Percentiles rank a stretch among this genome's conserved stretches.
Evolutionary conservation across 2,888 invertebrate genomes (phyloP).

Genomic region (Halocaridina rubra): DNA sequence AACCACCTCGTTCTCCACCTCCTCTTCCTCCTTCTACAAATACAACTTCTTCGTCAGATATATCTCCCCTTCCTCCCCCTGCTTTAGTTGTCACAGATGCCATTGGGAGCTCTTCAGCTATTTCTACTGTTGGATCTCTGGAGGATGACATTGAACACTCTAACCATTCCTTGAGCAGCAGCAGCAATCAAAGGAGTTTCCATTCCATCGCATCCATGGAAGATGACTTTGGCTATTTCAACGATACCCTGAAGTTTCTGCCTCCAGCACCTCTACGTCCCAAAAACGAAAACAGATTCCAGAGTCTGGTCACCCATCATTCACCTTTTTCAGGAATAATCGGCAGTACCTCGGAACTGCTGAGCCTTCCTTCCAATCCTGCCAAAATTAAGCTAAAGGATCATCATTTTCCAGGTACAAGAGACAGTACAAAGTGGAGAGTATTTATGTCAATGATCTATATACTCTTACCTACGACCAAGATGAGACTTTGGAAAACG

Average conservation of each 20-base stretch:
- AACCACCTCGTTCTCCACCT: no score
- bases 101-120: neutral
- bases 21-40: no score
- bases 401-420: constrained; percentile 66
- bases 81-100: no score
- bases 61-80: no score
- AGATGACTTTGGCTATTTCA: constrained; percentile 21
- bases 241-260: neutral
- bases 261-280: constrained; percentile 10
- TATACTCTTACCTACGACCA: constrained; percentile 88
- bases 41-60: no score
- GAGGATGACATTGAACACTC: neutral
- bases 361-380: constrained; percentile 22
- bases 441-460: constrained; percentile 83
- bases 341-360: neutral
- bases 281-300: neutral
- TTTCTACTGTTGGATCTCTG: neutral
- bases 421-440: constrained; percentile 89
- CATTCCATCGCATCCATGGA: constrained; percentile 29
- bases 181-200: neutral
- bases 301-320: neutral
- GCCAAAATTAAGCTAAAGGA: neutral
- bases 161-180: neutral
- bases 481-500: constrained; percentile 77
- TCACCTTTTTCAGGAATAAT: neutral